Conservation (phyloP, 2,113 vertebrate genomes). For the Colius striatus region DNA sequence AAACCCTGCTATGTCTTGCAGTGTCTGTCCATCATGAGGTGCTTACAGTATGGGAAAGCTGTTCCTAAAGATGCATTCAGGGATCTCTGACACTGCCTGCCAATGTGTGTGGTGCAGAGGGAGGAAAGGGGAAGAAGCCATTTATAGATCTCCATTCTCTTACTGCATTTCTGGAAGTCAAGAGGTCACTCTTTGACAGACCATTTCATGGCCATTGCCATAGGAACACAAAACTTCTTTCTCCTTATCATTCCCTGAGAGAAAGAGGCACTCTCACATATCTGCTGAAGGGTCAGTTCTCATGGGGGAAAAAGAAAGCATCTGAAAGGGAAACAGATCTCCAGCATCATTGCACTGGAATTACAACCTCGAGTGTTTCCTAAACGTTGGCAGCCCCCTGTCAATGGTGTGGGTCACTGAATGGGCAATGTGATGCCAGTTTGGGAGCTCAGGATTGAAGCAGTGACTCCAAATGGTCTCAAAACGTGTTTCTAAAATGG, state of each 20-base stretch:
- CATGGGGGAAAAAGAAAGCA: background rate
- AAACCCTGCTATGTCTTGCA: background rate
- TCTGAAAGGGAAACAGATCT: background rate
- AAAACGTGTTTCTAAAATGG: background rate
- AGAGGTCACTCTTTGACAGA: background rate
- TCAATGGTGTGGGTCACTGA: background rate
- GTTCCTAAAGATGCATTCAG: background rate
- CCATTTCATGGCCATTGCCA: background rate
- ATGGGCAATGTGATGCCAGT: background rate
- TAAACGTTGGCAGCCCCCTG: background rate
- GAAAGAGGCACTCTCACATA: background rate
- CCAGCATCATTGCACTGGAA: background rate
- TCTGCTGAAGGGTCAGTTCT: background rate
- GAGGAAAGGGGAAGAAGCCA: background rate
- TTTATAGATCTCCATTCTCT: background rate
- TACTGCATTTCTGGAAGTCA: background rate
- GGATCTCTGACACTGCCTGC: background rate
- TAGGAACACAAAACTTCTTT: background rate
- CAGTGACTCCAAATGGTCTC: background rate
- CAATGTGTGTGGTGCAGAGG: background rate
- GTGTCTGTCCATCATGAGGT: accelerated
- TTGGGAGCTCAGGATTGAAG: background rate
- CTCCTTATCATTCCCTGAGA: background rate
- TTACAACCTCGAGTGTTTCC: background rate
- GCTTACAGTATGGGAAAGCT: background rate